Base-by-base conservation (phyloP, 2,797 vertebrate genomes). In the Tapera naevia region DNA sequence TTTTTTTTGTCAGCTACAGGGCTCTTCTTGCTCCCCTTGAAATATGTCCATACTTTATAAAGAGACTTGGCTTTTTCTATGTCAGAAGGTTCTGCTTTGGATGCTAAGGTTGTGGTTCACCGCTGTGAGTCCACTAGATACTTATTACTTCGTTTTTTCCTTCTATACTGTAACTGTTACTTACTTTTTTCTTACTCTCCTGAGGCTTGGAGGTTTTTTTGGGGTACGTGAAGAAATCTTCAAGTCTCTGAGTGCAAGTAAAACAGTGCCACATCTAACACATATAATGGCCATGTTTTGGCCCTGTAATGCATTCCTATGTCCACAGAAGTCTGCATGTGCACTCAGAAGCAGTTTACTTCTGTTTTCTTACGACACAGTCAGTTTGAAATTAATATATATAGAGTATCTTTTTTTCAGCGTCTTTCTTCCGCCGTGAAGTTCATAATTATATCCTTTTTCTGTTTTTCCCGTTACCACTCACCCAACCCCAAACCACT, bases 1-100 rank as follows among this genome's bases (percentile, higher is more conserved):
- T n/a, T n/a, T 70, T 74, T 85, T 79, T 85, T 60, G 86, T 87
- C 45, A 94, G 84, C 65, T 89, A 18, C 72, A 85, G 75, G 83
- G 91, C 74, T 72, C 28, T 80, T 90, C 79, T 86, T 95, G 64
- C 48, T 88, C 66, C 78, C 93, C 18, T 82, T 86, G 74, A 80
- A 94, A 71, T 76, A 51, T 11, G 27, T 85, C 57, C 79, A 33
- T 84, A 28, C 32, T 53, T 86, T 60, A 13, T 70, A 33, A 89
- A 70, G 78, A 90, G 41, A 16, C 86, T 90, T 91, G 74, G 37
- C 84, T 74, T 91, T 90, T 69, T 67, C 32, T 86, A 3, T 61
- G 64, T 90, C 83, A 88, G 83, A 91, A 86, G 23, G 46, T 88
- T 89, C 66, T 95, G 28, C 61, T 86, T 78, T 69, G 58, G 74